These are phyloP conservation scores for Apistogramma diplotaenia DNA, from an alignment of 2,113 vertebrate species.

Conservation along the genomic window DNA sequence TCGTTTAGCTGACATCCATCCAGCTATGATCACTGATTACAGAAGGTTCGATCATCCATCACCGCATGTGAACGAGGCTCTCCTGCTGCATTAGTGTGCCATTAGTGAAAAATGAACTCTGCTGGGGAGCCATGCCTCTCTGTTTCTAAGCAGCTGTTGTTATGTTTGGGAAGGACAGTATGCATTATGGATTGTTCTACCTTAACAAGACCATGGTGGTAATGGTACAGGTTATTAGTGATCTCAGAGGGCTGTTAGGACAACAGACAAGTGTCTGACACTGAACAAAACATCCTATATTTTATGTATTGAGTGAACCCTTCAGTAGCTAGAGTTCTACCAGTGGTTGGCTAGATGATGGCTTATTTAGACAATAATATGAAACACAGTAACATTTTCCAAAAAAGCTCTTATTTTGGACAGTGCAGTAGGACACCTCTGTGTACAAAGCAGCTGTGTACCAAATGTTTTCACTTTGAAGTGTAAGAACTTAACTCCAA, in stretches of 20 bases:
- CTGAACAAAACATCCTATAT: background rate
- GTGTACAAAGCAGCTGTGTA: background rate
- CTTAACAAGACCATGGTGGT: background rate
- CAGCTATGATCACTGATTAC: background rate
- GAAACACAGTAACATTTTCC: too few relatives aligned
- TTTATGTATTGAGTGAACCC: background rate
- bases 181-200: background rate
- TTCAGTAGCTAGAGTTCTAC: too few relatives aligned
- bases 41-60: background rate
- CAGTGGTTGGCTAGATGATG: background rate
- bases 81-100: rapidly evolving
- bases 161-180: background rate
- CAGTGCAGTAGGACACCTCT: background rate
- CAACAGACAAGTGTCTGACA: background rate
- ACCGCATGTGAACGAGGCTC: rapidly evolving
- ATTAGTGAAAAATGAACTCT: background rate
- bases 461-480: background rate
- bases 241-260: background rate
- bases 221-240: background rate
- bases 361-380: background rate
- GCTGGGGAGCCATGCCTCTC: background rate
- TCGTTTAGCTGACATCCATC: background rate
- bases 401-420: background rate
- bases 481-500: background rate
- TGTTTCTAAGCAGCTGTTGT: background rate